Evolutionary conservation across 2,797 vertebrate genomes (phyloP), one percentile per base, ranked within the genome.

Genomic region (Dermochelys coriacea): DNA sequence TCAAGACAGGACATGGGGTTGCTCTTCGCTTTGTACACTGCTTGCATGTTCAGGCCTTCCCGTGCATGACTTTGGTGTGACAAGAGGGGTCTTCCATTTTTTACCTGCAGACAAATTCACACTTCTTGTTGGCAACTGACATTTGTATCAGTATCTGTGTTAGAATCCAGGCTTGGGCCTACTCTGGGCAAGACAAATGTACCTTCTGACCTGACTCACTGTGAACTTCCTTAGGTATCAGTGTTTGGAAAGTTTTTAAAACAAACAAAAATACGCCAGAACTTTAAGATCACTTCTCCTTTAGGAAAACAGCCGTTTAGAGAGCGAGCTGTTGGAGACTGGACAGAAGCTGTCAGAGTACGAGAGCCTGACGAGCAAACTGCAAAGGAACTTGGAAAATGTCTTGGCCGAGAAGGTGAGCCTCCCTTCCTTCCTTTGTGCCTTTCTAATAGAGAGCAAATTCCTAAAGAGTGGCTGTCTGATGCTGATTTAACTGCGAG

Each of bases 281-380:
- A 1, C 5, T 57, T n/a, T 74, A 21, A 37, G 12, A 27, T 34
- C 21, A 25, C 71, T 75, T 91, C 87, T 94, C 71, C 12, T 94
- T 41, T 95, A 99, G 99, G 99, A 99, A 89, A 99, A 99, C 95
- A 97, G 97, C 51, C 99, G 99, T 90, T 97, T 99, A 93, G 99
- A 99, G 93, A 98, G 97, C 1, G 99, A 99, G 92, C 96, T 99
- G 2, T 83, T 99, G 97, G 99, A 99, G 96, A 98, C 95, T 1
- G 97, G 98, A 1, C 99, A 99, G 59, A 99, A 99, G 93, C 94
- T 99, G 75, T 85, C 97, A 0, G 99, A 99, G 15, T 98, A 98
- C 12, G 98, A 99, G 93, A 98, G 85, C 37, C 98, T 99, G 94
- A 98, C 99, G 29, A 97, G 93, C 86, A 99, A 99, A 97, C 98